Evolutionary conservation across 2,888 invertebrate species (phyloP), one percentile per base, ranked within the genome.

Genomic region (Pediacus dermestoides): DNA sequence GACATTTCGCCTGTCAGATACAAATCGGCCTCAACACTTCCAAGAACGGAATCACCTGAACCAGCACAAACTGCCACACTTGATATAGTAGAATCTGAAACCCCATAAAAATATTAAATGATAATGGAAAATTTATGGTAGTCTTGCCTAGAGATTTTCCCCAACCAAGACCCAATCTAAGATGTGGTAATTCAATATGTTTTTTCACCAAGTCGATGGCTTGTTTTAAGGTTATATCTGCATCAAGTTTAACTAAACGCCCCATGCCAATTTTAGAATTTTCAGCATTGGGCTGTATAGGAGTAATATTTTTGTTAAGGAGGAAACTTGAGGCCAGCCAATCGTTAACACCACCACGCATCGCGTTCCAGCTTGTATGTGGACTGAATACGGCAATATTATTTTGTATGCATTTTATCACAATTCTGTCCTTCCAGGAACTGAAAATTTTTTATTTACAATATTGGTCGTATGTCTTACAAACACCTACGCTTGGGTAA

Each of bases 1-100:
- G 88, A 78, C 93, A 96, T 94, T 75, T 96, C 96, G 4, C 83
- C 88, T 9, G 94, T 94, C 18, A 96, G 65, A 58, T 85, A 88
- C 8, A 96, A 71, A 70, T 93, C 90, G 2, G 86, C 89, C 10
- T 66, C 40, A 1, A 81, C 73, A 8, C 78, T 81, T 47, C 79
- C 79, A 11, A 96, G 69, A 1, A 95, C 77, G 0, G 88, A 83
- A 3, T 75, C 73, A 0, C 95, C 95, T 0, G 94, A 88, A 0
- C 96, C 96, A 15, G 92, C 93, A 65, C 94, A 94, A 1, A 94
- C 70, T 0, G 89, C 95, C 2, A 91, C 77, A 1, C 74, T 77
- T 14, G 66, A 63, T 2, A 88, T 18, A 16, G 3, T 15, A 21
- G 76, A 73, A 27, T 73, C 77, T 63, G 67, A 49, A 67, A n/a